These are phyloP conservation scores for Meriones unguiculatus DNA, from an alignment of 2,113 vertebrate species.

Conservation along the genomic window DNA sequence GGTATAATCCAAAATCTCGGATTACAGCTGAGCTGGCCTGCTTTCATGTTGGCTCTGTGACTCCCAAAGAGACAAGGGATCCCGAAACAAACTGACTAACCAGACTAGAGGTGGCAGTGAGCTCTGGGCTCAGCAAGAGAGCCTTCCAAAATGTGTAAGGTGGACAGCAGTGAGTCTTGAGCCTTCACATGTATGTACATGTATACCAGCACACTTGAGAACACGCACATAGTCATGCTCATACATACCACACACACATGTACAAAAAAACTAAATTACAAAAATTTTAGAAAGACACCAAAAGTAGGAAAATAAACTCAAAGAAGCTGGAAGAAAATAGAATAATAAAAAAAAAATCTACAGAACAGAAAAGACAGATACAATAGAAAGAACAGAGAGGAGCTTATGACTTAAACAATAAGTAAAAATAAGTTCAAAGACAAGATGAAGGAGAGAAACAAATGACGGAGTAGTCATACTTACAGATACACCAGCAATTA, in stretches of 20 bases:
- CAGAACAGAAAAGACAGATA: constrained; percentile 6
- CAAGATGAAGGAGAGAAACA: not conserved
- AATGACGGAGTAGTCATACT: not conserved
- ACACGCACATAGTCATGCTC: not conserved
- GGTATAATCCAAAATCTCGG: not conserved
- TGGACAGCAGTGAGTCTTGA: not conserved
- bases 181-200: not conserved
- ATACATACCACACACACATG: not conserved
- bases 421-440: not conserved
- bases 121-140: not conserved
- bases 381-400: not conserved
- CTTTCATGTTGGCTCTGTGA: not conserved
- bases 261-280: not conserved
- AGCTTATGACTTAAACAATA: not conserved
- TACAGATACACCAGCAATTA: not conserved
- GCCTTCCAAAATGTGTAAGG: not conserved
- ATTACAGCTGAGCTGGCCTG: not conserved
- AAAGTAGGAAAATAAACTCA: not conserved
- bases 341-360: constrained; percentile 44
- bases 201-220: not conserved
- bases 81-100: not conserved
- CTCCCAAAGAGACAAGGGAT: not conserved
- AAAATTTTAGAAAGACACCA: not conserved
- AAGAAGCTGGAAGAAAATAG: not conserved
- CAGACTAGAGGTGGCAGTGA: not conserved